These are phyloP conservation scores for Takifugu flavidus DNA, from an alignment of 2,113 vertebrate species.

Conservation along the genomic window DNA sequence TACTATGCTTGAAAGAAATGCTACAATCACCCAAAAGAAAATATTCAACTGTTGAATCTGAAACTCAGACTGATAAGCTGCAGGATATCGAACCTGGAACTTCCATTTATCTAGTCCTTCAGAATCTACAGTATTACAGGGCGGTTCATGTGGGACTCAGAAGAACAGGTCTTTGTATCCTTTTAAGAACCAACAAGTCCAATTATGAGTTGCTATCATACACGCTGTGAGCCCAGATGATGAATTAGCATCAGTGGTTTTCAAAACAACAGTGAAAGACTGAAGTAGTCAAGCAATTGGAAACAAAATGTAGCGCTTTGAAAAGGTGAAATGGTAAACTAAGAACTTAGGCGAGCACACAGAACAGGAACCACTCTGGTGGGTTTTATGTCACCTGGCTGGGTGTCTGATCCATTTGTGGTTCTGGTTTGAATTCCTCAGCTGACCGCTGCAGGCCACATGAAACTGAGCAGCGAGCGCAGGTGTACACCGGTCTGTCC, in stretches of 20 bases:
- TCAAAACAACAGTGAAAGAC: too few relatives aligned
- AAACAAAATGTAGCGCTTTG: neutral
- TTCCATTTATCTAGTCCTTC: too few relatives aligned
- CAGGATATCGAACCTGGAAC: too few relatives aligned
- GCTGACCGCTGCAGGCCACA: conserved; percentile 63
- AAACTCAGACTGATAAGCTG: conserved; percentile 21
- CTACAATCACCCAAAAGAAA: conserved; percentile 25
- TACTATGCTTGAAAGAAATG: neutral
- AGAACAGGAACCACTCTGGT: conserved; percentile 54
- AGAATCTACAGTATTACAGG: too few relatives aligned
- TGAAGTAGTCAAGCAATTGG: too few relatives aligned
- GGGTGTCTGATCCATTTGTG: conserved; percentile 66
- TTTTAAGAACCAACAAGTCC: too few relatives aligned
- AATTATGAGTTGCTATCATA: too few relatives aligned
- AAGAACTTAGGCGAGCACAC: neutral
- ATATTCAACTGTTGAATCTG: conserved; percentile 8
- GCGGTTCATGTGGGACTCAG: too few relatives aligned
- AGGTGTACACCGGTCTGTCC: conserved; percentile 47
- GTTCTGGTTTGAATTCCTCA: conserved; percentile 63
- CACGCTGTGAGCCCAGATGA: too few relatives aligned
- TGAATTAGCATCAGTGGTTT: too few relatives aligned
- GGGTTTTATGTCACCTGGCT: conserved; percentile 69
- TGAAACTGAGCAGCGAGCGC: conserved; percentile 42
- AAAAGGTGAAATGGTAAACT: neutral
- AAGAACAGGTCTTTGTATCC: too few relatives aligned